Percentiles rank a stretch among this genome's conserved stretches.
Conservation (phyloP, 2,797 vertebrate genomes). For the Tapirus indicus region DNA sequence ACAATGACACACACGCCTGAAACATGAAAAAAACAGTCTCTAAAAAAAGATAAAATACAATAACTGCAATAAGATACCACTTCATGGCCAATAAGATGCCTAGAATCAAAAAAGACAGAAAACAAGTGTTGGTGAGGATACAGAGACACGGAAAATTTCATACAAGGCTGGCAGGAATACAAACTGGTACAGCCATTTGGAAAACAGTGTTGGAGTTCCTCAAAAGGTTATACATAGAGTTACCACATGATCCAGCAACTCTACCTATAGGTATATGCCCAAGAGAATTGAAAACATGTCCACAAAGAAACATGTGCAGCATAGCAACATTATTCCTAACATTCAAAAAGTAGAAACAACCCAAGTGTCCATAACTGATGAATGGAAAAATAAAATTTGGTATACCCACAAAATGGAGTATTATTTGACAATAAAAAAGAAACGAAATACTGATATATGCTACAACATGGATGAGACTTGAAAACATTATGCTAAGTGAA, state of each 20-base stretch:
- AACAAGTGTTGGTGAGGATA: background rate
- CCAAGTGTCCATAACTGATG: background rate
- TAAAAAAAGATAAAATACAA: background rate
- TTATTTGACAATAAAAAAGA: background rate
- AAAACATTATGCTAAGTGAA: background rate
- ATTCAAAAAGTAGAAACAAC: background rate
- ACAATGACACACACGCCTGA: background rate
- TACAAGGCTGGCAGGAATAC: background rate
- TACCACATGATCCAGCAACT: background rate
- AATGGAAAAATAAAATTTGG: background rate
- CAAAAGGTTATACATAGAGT: background rate
- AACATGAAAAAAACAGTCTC: background rate
- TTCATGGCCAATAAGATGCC: background rate
- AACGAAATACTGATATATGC: background rate
- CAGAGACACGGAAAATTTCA: background rate
- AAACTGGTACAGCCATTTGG: background rate
- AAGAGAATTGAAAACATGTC: background rate
- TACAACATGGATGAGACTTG: background rate
- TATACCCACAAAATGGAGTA: background rate
- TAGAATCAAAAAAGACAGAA: background rate
- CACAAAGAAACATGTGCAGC: background rate
- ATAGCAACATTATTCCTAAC: background rate
- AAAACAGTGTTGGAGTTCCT: background rate
- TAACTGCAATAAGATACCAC: background rate
- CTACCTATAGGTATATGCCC: no score